A percentile compares a stretch with the other conserved stretches of the same genome.
phyloP scores from a whole-genome alignment of 2,888 invertebrate species.

The Falcaria lacertinaria region DNA sequence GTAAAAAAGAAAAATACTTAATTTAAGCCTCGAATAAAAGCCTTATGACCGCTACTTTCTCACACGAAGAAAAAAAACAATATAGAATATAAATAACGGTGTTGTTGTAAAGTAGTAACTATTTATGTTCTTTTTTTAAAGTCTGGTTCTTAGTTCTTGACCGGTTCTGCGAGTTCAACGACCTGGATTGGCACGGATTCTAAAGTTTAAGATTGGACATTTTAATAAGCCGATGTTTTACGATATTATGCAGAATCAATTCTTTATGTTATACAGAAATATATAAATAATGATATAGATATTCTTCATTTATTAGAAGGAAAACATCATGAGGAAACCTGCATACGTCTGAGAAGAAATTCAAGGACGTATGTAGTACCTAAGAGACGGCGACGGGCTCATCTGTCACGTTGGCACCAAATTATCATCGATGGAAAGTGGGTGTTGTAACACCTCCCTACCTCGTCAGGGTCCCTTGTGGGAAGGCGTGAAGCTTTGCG shows the following conservation, averaged over 20 bases:
- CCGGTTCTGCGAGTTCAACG: constrained; percentile 34
- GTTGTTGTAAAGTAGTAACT: neutral
- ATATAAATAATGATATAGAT: neutral
- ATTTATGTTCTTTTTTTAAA: constrained; percentile 1
- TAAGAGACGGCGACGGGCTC: too few species aligned
- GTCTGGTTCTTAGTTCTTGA: neutral
- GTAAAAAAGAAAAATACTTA: too few species aligned
- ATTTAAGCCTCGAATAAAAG: too few species aligned
- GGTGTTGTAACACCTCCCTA: too few species aligned
- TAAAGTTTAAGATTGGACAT: constrained; percentile 8
- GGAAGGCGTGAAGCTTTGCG: too few species aligned
- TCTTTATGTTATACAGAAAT: neutral
- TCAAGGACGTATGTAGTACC: too few species aligned
- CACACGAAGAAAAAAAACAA: neutral
- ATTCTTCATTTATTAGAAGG: too few species aligned
- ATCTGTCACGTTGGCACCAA: too few species aligned
- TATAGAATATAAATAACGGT: neutral
- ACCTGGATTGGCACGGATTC: constrained; percentile 47
- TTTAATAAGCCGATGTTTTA: constrained; percentile 14
- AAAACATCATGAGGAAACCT: too few species aligned
- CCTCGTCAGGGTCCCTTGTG: too few species aligned
- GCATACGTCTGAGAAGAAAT: too few species aligned
- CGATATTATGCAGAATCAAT: neutral
- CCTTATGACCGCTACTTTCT: neutral
- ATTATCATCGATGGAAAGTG: too few species aligned